Base-by-base conservation (phyloP, 2,888 invertebrate genomes). In the Dicyrtoma fusca region DNA sequence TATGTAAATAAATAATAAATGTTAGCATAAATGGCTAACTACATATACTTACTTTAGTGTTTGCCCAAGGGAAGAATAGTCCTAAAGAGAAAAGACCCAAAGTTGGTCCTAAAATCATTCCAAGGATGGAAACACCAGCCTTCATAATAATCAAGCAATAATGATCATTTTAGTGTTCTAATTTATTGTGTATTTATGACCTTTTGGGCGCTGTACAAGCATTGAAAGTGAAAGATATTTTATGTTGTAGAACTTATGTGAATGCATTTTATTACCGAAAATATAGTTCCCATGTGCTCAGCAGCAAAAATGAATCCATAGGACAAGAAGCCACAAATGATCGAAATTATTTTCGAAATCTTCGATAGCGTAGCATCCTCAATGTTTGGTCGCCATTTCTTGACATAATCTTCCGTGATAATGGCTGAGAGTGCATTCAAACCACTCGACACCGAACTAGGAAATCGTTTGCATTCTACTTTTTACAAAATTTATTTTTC, bases 51-150 rank as follows among this genome's bases (percentile, higher is more conserved):
- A 64, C 64, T 47, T 47, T 64, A 4, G 47, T 10, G 47, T 64
- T 64, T 21, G 64, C 64, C 64, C 64, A 91, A 0, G 95, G 95
- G 79, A 94, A 90, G 80, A 92, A 89, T 89, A 95, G 94, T 69
- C 95, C 95, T 19, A 95, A 85, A 14, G 55, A 53, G 44, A 72
- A 72, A 45, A 64, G 25, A 8, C 66, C 72, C 5, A 72, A 49
- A 1, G 55, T 25, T 5, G 66, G 55, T 10, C 64, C 72, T 14
- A 66, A 13, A n/a, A 75, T 47, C 70, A 72, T 74, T 65, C 75
- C 75, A 17, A 74, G 66, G 2, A 75, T 42, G 1, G 73, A 74
- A 10, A 74, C 66, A 23, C 70, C 71, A 14, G 72, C 74, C 73
- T 71, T 44, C 8, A 42, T 2, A 62, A 17, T 19, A 51, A 8